Evolutionary conservation across 2,797 vertebrate genomes (phyloP), one percentile per base, ranked within the genome.

Genomic region (Clarias laeviceps): DNA sequence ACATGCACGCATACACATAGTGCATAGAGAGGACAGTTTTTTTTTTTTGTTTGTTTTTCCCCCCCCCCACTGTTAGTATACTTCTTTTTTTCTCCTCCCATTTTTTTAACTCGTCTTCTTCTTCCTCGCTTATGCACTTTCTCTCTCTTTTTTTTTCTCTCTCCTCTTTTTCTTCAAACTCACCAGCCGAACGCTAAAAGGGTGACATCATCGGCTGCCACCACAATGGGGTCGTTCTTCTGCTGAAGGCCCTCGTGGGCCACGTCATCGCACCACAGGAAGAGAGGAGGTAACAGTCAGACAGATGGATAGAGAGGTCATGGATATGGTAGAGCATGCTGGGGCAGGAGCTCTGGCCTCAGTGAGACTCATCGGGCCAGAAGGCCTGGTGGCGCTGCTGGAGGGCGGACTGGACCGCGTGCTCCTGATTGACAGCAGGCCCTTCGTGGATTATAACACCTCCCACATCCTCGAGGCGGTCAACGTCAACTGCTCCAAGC

Each of bases 401-500:
- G 97, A 99, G 94, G 96, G 96, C 0, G 95, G 96, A 0, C 93
- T 96, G 74, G 97, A 97, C 90, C 95, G 93, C 29, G 91, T 98
- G 93, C 94, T 99, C 22, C 95, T 99, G 90, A 97, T 99, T 54
- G 98, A 99, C 90, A 98, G 97, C 93, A 94, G 98, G 34, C 96
- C 98, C 79, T 99, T 99, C 85, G 97, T 98, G 94, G 98, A 99
- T 83, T 99, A 96, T 93, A 99, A 99, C 90, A 89, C 96, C 0
- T 95, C 96, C 6, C 98, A 98, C 94, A 96, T 99, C 93, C 94
- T 98, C 93, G 97, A 98, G 92, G 97, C 98, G 5, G 94, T 99
- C 90, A 99, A 97, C 86, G 96, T 99, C 89, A 98, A 99, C 96
- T 98, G 97, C 91, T 99, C 98, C 91, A 99, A 99, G 92, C 97